phyloP scores from a whole-genome alignment of 2,888 invertebrate species.

The Ptychoptera albimana region DNA sequence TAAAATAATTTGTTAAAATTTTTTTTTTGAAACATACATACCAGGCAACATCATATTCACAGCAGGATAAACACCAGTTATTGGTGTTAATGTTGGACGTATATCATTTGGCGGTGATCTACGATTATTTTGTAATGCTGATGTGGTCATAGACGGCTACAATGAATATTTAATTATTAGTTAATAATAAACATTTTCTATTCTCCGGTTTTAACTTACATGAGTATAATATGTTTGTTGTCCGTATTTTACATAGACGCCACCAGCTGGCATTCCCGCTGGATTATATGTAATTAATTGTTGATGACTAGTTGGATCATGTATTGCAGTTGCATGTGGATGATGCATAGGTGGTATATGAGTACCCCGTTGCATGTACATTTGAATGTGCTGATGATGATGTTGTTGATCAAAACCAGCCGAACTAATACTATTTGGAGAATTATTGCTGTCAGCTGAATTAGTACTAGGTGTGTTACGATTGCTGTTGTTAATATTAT shows the following conservation, averaged over 20 bases:
- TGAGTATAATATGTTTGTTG: conserved; percentile 29
- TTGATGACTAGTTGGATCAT: conserved; percentile 23
- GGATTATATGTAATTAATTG: conserved; percentile 35
- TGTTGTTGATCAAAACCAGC: conserved; percentile 7
- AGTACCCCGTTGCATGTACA: conserved; percentile 24
- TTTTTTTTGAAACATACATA: conserved; percentile 9
- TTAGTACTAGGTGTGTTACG: conserved; percentile 31
- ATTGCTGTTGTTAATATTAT: conserved; percentile 18
- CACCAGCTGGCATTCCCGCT: conserved; percentile 31
- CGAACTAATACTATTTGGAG: conserved; percentile 28
- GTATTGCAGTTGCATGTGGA: conserved; percentile 18
- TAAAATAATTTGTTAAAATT: too few relatives aligned
- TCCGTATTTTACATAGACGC: conserved; percentile 31
- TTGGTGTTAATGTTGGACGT: conserved; percentile 27
- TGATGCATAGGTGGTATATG: conserved; percentile 27
- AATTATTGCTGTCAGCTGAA: conserved; percentile 28
- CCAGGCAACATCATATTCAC: conserved; percentile 32
- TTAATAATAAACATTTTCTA: background rate
- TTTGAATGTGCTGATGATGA: conserved; percentile 14
- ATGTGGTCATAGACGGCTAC: conserved; percentile 22
- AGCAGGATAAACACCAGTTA: conserved; percentile 29
- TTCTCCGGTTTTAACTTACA: conserved; percentile 17
- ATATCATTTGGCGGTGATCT: conserved; percentile 28
- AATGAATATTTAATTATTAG: conserved; percentile 4
- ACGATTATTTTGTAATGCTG: conserved; percentile 26